Evolutionary conservation across 2,888 invertebrate species (phyloP).

Genomic region (Pyrocoelia pectoralis): DNA sequence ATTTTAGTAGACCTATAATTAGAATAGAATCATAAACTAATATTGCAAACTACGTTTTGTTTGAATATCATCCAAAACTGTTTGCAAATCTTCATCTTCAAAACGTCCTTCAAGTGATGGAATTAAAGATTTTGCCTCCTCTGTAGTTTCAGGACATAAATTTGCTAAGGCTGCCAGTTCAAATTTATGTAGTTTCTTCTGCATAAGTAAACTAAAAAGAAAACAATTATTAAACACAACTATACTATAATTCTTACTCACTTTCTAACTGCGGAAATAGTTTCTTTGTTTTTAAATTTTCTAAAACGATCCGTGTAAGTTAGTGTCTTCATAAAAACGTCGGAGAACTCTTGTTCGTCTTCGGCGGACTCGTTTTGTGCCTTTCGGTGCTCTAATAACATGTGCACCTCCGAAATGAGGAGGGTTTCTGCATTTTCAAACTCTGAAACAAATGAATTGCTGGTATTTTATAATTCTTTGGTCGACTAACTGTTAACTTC

Average conservation of each 20-base stretch:
- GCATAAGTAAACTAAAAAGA: constrained; percentile 78
- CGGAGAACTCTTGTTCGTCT: constrained; percentile 97
- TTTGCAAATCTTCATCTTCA: constrained; percentile 97
- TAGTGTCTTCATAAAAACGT: constrained; percentile 97
- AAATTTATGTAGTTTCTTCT: constrained; percentile 97
- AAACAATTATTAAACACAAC: neutral
- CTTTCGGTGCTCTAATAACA: constrained; percentile 96
- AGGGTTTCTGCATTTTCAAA: constrained; percentile 99
- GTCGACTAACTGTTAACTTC: too few species aligned
- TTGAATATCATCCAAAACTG: constrained; percentile 96
- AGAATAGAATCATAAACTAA: constrained; percentile 58
- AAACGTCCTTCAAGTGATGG: constrained; percentile 97
- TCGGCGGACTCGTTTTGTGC: constrained; percentile 98
- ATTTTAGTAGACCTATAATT: too few species aligned
- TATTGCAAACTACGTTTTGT: constrained; percentile 98
- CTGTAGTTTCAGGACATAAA: constrained; percentile 97
- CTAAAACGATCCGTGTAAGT: constrained; percentile 96
- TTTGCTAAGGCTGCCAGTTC: constrained; percentile 97
- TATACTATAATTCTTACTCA: constrained; percentile 54
- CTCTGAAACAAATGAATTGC: constrained; percentile 73
- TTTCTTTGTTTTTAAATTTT: constrained; percentile 98
- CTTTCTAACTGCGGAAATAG: constrained; percentile 95
- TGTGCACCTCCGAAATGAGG: constrained; percentile 94
- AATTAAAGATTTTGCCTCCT: constrained; percentile 97
- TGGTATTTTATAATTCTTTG: too few species aligned